Percentiles rank a stretch among this genome's conserved stretches.
Conservation (phyloP, 2,888 invertebrate genomes). For the Amblyjoppa fuscipennis region DNA sequence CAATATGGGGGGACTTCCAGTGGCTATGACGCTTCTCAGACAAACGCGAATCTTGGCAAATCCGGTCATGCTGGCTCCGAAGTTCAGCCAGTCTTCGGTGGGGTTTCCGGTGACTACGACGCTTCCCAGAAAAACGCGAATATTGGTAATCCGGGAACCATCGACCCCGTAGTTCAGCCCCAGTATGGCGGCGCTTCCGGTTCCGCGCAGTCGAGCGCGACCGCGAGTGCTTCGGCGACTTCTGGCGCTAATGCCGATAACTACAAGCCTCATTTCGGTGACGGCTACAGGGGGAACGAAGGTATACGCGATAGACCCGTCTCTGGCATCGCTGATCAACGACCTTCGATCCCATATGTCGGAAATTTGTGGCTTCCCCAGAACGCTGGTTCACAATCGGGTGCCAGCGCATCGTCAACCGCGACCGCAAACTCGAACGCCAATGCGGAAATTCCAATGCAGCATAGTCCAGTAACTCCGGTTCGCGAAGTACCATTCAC, state of each 20-base stretch:
- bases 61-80: not conserved
- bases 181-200: constrained; percentile 16
- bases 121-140: not conserved
- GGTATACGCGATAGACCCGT: constrained; percentile 8
- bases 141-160: not conserved
- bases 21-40: not conserved
- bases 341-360: not conserved
- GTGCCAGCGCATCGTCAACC: constrained; percentile 45
- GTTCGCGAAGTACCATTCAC: constrained; percentile 2
- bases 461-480: constrained; percentile 20
- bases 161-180: not conserved
- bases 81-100: not conserved
- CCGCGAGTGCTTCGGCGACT: constrained; percentile 51
- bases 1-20: not conserved
- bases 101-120: not conserved
- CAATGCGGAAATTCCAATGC: constrained; percentile 43
- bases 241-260: constrained; percentile 44
- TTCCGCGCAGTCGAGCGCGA: constrained; percentile 42
- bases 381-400: constrained; percentile 44
- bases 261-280: constrained; percentile 38
- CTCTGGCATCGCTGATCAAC: not conserved
- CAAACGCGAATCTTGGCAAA: constrained; percentile 3
- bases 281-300: constrained; percentile 4
- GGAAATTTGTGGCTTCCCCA: constrained; percentile 2
- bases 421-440: constrained; percentile 38